Percentiles rank a stretch among this genome's conserved stretches.
Evolutionary conservation across 2,888 invertebrate genomes (phyloP).

Genomic region (Pristionchus maxplancki): DNA sequence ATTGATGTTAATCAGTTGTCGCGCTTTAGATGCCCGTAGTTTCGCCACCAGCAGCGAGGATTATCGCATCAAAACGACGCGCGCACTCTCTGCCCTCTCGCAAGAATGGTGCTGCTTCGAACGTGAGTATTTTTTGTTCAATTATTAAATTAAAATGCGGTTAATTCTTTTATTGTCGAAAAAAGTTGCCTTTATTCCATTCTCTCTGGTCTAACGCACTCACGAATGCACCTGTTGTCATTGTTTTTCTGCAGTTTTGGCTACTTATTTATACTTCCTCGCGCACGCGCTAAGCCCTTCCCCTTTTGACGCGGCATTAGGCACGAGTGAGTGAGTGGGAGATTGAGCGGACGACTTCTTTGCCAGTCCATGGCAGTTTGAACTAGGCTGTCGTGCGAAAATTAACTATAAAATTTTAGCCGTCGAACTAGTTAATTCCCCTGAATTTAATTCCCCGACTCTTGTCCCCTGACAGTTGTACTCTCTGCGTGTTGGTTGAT

Average conservation of each 20-base stretch:
- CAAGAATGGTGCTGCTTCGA: too few relatives aligned
- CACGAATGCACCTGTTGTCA: not conserved
- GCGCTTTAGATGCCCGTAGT: not conserved
- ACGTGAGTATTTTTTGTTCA: too few relatives aligned
- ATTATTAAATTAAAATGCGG: too few relatives aligned
- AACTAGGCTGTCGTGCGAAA: too few relatives aligned
- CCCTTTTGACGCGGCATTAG: not conserved
- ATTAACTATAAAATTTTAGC: too few relatives aligned
- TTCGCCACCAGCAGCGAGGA: not conserved
- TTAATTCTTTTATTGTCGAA: too few relatives aligned
- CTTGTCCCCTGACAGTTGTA: not conserved
- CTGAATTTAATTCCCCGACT: not conserved
- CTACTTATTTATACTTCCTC: not conserved
- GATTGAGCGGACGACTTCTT: not conserved
- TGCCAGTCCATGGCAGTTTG: too few relatives aligned
- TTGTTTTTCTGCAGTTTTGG: not conserved
- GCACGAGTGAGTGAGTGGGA: not conserved
- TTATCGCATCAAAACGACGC: too few relatives aligned
- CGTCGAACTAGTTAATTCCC: too few relatives aligned
- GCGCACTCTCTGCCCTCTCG: not conserved
- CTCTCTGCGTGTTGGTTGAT: not conserved
- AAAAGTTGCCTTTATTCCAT: not conserved
- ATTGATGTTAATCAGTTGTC: not conserved
- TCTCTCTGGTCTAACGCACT: not conserved
- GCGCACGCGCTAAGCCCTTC: slow-evolving; percentile 2